Conservation (phyloP, 2,113 vertebrate genomes). For the Rhinolophus ferrumequinum region DNA sequence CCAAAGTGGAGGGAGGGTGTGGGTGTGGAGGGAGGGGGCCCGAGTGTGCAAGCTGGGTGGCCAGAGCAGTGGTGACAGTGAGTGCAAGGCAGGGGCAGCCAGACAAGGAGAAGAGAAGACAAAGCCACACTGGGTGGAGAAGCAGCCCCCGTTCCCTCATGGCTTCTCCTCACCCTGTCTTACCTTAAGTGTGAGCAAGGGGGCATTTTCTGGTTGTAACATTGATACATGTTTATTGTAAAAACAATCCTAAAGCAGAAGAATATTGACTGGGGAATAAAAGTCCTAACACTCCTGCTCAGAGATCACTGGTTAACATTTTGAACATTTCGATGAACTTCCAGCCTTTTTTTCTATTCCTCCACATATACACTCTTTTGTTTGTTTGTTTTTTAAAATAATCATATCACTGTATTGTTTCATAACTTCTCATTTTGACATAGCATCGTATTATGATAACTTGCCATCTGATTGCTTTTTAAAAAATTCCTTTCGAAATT, state of each 20-base stretch:
- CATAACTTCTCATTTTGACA: neutral
- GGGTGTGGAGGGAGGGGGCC: too few relatives aligned
- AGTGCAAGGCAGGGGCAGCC: neutral
- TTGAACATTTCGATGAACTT: too few relatives aligned
- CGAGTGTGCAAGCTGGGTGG: neutral
- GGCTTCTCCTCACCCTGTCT: neutral
- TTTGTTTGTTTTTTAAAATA: neutral
- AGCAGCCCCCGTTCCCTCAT: rapidly evolving
- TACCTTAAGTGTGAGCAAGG: neutral
- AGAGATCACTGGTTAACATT: rapidly evolving
- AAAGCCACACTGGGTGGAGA: neutral
- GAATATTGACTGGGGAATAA: rapidly evolving
- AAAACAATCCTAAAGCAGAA: neutral
- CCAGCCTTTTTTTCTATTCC: neutral
- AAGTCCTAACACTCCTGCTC: rapidly evolving
- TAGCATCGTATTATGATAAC: rapidly evolving
- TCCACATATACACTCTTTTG: rapidly evolving
- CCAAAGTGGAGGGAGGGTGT: rapidly evolving
- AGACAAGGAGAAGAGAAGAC: neutral
- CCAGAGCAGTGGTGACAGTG: neutral
- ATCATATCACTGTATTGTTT: neutral
- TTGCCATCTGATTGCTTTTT: neutral
- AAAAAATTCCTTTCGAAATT: neutral
- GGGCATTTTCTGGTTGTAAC: neutral
- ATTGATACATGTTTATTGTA: neutral